A percentile compares a stretch with the other conserved stretches of the same genome.
Conservation (phyloP, 2,888 invertebrate species). For the Apoda limacodes region DNA sequence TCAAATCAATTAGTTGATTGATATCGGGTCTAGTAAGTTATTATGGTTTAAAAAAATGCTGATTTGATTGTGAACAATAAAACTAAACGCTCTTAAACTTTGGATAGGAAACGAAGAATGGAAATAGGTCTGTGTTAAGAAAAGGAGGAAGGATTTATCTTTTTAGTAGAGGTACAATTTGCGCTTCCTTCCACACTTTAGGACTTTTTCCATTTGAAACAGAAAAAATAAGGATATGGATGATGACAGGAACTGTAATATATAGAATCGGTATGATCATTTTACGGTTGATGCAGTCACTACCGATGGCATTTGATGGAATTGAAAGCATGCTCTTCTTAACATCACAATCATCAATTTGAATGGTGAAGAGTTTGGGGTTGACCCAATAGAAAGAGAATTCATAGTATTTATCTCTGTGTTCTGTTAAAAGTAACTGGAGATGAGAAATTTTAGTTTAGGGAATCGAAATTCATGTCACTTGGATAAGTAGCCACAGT, state of each 20-base stretch:
- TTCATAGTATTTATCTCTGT: too few relatives aligned
- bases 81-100: slow-evolving; percentile 8
- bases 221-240: slow-evolving; percentile 14
- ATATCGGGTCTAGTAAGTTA: not conserved
- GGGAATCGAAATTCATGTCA: too few relatives aligned
- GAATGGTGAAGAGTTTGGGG: slow-evolving; percentile 2
- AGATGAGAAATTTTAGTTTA: too few relatives aligned
- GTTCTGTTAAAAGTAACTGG: too few relatives aligned
- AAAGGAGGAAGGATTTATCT: slow-evolving; percentile 4
- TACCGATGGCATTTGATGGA: slow-evolving; percentile 14
- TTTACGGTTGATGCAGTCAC: slow-evolving; percentile 12
- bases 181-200: slow-evolving; percentile 7
- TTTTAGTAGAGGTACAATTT: slow-evolving; percentile 14
- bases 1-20: too few relatives aligned
- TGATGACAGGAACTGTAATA: slow-evolving; percentile 8
- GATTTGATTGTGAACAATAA: slow-evolving; percentile 7
- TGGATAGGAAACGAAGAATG: slow-evolving; percentile 12
- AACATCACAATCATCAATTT: slow-evolving; percentile 11
- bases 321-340: slow-evolving; percentile 11
- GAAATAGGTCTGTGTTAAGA: slow-evolving; percentile 14
- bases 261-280: slow-evolving; percentile 16
- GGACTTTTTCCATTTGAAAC: slow-evolving; percentile 9
- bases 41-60: not conserved
- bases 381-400: slow-evolving; percentile 3
- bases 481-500: too few relatives aligned